A percentile compares a stretch with the other conserved stretches of the same genome.
phyloP scores from a whole-genome alignment of 1,140 invertebrate species.

The Hyles euphorbiae region DNA sequence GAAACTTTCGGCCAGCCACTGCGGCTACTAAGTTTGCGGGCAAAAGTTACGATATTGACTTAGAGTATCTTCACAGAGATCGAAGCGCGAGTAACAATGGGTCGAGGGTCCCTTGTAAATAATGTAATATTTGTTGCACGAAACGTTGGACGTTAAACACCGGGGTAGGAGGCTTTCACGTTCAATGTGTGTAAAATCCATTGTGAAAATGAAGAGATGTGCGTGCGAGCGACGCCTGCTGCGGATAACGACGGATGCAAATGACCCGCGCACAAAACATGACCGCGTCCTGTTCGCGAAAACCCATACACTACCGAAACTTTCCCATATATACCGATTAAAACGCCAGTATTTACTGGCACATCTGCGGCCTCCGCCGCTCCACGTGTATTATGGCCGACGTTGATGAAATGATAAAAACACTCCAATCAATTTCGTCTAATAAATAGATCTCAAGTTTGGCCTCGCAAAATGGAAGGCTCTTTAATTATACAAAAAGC shows the following conservation, averaged over 20 bases:
- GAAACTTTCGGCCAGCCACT: conserved; percentile 61
- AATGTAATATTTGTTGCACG: not conserved
- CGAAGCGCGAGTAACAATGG: conserved; percentile 7
- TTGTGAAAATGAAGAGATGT: conserved; percentile 42
- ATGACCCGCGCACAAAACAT: conserved; percentile 47
- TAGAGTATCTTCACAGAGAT: conserved; percentile 19
- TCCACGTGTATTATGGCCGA: too few relatives aligned
- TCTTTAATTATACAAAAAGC: conserved; percentile 46
- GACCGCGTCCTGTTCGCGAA: conserved; percentile 15
- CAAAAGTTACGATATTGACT: conserved; percentile 64
- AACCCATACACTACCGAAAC: conserved; percentile 1
- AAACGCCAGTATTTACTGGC: too few relatives aligned
- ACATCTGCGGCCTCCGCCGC: too few relatives aligned
- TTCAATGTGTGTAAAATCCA: conserved; percentile 17
- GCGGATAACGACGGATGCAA: conserved; percentile 46
- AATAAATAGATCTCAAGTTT: conserved; percentile 28
- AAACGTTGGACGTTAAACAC: not conserved
- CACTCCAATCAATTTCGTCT: conserved; percentile 31
- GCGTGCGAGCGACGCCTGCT: conserved; percentile 35
- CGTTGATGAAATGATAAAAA: conserved; percentile 9
- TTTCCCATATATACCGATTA: conserved; percentile 1
- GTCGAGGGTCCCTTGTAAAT: not conserved
- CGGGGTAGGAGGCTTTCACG: too few relatives aligned
- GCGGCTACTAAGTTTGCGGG: conserved; percentile 56
- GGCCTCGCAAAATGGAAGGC: conserved; percentile 30